Percentiles rank a stretch among this genome's conserved stretches.
Conservation (phyloP, 1,140 invertebrate species). For the Diploscapter pachys region DNA sequence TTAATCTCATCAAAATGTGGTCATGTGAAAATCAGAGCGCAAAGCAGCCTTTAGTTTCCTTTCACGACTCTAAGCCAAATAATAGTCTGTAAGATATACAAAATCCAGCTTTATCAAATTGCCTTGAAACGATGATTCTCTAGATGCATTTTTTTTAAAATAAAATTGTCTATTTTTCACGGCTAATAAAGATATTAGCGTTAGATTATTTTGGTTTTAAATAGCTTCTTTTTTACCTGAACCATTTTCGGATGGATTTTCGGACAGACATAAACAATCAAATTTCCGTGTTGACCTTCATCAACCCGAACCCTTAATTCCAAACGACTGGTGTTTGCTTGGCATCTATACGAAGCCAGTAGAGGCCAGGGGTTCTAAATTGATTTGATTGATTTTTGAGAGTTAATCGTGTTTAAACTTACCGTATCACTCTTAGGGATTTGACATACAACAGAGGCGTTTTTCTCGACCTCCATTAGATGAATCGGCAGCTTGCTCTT, state of each 20-base stretch:
- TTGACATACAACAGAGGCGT: slow-evolving; percentile 80
- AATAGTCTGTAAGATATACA: too few relatives aligned
- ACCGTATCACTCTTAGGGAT: slow-evolving; percentile 68
- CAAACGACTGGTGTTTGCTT: slow-evolving; percentile 77
- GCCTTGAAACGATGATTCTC: too few relatives aligned
- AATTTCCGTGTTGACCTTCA: slow-evolving; percentile 74
- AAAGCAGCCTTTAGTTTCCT: too few relatives aligned
- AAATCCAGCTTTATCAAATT: too few relatives aligned
- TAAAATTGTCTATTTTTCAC: too few relatives aligned
- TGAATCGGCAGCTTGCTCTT: slow-evolving; percentile 74
- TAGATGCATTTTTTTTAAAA: too few relatives aligned
- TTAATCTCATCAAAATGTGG: too few relatives aligned
- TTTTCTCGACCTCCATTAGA: slow-evolving; percentile 77
- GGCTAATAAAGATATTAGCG: neutral
- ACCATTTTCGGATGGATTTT: slow-evolving; percentile 72
- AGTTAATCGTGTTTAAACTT: slow-evolving; percentile 3
- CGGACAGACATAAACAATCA: slow-evolving; percentile 77
- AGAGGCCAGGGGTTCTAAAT: slow-evolving; percentile 24
- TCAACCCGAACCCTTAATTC: slow-evolving; percentile 75
- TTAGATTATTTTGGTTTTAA: neutral
- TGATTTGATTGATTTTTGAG: neutral
- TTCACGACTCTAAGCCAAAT: too few relatives aligned
- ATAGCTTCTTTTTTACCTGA: neutral
- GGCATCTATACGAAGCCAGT: slow-evolving; percentile 69
- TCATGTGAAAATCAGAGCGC: too few relatives aligned